Evolutionary conservation across 2,113 vertebrate genomes (phyloP).

Genomic region (Paramisgurnus dabryanus): DNA sequence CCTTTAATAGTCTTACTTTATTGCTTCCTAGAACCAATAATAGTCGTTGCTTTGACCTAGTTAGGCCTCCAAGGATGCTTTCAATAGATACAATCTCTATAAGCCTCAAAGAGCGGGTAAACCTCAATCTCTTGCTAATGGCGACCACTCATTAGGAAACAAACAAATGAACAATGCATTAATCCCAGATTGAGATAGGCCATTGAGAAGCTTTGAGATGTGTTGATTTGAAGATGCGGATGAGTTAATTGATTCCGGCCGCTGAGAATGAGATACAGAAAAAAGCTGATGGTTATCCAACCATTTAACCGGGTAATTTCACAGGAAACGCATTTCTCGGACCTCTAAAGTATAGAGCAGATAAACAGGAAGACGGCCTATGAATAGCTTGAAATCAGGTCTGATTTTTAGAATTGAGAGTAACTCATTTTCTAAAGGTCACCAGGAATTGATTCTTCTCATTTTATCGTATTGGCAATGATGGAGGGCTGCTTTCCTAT

Average conservation of each 20-base stretch:
- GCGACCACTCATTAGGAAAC: constrained; percentile 55
- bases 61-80: constrained; percentile 14
- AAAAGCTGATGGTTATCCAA: constrained; percentile 30
- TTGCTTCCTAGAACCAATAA: not conserved
- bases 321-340: constrained; percentile 16
- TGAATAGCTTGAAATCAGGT: not conserved
- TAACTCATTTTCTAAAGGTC: not conserved
- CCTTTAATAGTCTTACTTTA: not conserved
- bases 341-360: constrained; percentile 4
- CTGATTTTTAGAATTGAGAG: constrained; percentile 10
- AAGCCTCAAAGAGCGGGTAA: constrained; percentile 49
- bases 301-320: not conserved
- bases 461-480: not conserved
- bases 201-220: constrained; percentile 23
- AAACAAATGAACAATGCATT: constrained; percentile 62
- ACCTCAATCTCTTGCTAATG: constrained; percentile 52
- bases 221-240: constrained; percentile 23
- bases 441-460: not conserved
- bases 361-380: constrained; percentile 5
- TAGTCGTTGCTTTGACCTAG: constrained; percentile 38
- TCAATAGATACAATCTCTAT: constrained; percentile 49
- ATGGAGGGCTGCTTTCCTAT: not conserved
- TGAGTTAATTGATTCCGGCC: constrained; percentile 43
- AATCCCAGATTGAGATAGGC: constrained; percentile 55
- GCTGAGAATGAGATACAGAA: constrained; percentile 22